Evolutionary conservation across 1,140 invertebrate species (phyloP).

Genomic region (Meloidogyne hapla): DNA sequence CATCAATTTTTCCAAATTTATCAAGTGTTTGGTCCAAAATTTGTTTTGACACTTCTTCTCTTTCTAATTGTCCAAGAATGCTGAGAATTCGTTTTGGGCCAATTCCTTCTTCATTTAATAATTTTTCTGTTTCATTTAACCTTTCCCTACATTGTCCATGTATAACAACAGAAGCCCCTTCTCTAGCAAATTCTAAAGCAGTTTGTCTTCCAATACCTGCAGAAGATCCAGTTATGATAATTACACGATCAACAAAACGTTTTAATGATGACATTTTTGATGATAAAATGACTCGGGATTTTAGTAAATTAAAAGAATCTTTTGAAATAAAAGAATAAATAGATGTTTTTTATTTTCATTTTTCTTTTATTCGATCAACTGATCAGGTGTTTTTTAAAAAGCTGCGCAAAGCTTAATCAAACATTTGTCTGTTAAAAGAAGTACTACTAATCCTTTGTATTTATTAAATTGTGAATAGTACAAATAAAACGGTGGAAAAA

Average conservation of each 20-base stretch:
- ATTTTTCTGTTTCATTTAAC: slow-evolving; percentile 22
- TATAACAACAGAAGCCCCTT: slow-evolving; percentile 6
- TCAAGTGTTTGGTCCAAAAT: slow-evolving; percentile 27
- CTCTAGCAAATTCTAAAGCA: slow-evolving; percentile 3
- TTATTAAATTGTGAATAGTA: no score
- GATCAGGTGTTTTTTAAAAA: background rate
- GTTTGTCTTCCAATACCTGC: slow-evolving; percentile 7
- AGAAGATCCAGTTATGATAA: slow-evolving; percentile 21
- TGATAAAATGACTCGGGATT: no score
- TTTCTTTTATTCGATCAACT: background rate
- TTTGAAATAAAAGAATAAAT: background rate
- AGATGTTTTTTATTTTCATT: background rate
- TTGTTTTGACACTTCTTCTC: slow-evolving; percentile 26
- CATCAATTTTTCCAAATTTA: slow-evolving; percentile 33
- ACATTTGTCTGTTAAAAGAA: no score
- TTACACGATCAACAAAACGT: slow-evolving; percentile 16
- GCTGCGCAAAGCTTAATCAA: no score
- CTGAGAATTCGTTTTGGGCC: slow-evolving; percentile 11
- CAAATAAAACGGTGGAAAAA: no score
- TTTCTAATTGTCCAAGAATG: slow-evolving; percentile 23
- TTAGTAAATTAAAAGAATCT: background rate
- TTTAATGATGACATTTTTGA: background rate
- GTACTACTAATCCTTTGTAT: no score
- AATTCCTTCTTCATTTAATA: slow-evolving; percentile 18
- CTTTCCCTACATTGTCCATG: slow-evolving; percentile 5